Conservation (phyloP, 2,113 vertebrate genomes). For the Hydrochoerus hydrochaeris region DNA sequence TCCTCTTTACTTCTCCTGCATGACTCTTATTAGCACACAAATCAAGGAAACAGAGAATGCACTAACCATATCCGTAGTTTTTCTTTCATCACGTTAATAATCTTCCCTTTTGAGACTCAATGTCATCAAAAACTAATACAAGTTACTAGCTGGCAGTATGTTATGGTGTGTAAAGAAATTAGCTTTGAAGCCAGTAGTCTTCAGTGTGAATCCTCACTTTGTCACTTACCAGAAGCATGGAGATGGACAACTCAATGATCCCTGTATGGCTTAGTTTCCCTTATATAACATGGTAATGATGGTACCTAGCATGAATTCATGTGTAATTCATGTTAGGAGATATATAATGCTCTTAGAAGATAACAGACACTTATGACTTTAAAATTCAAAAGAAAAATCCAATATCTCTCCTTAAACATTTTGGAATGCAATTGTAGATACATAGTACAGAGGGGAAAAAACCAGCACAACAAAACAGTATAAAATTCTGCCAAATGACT, state of each 20-base stretch:
- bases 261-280: background rate
- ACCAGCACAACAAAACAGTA: background rate
- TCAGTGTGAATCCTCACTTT: background rate
- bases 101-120: background rate
- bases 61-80: background rate
- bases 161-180: background rate
- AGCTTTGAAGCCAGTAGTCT: background rate
- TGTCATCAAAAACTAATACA: background rate
- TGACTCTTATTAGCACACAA: background rate
- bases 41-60: conserved; percentile 1
- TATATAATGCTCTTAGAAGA: background rate
- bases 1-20: background rate
- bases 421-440: background rate
- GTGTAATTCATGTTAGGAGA: background rate
- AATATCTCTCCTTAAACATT: background rate
- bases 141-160: background rate
- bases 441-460: background rate
- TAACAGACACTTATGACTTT: background rate
- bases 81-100: background rate
- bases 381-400: background rate
- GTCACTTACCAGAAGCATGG: background rate
- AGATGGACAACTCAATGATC: background rate
- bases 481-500: background rate
- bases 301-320: background rate
- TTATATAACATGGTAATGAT: background rate